Evolutionary conservation across 2,888 invertebrate species (phyloP), one percentile per base, ranked within the genome.

Genomic region (Carabus problematicus): DNA sequence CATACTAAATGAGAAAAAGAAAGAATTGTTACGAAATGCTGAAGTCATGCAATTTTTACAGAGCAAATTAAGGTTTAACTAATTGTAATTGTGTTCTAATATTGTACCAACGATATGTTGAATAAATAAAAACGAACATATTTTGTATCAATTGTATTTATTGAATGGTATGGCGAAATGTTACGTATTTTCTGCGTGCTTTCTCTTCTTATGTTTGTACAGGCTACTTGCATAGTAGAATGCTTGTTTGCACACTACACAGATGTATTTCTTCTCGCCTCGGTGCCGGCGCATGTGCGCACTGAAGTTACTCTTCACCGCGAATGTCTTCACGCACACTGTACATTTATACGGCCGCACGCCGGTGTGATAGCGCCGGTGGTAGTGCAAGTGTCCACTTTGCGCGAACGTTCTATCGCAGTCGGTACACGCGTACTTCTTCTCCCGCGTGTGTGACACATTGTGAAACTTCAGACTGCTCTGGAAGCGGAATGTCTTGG

Each of bases 1-100:
- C 42, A 62, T 69, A 16, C 47, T 69, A 45, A 69, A 69, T 42
- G 69, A 69, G 43, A 69, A 69, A 47, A 69, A 69, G 43, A 69
- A 69, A 40, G 61, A 54, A 1, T 55, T 69, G 42, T 29, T 69
- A 43, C 39, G 41, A 55, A 69, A 69, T 39, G 62, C 61, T 62
- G 69, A 69, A 0, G 69, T 69, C 45, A 47, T 69, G 11, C 6
- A 43, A 29, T 62, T 69, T 56, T 29, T 69, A 16, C 69, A 69
- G 62, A 69, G 47, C 45, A 69, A 69, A 62, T 62, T 62, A 62
- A 69, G 56, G 62, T 69, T 55, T 18, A 61, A 62, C 39, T 40
- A 56, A 45, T 62, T 54, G 8, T 3, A 54, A 12, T 4, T 54
- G 18, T 56, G 29, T 56, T 19, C 29, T 19, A 19, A 56, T 18